Percentiles rank a stretch among this genome's conserved stretches.
phyloP scores from a whole-genome alignment of 2,888 invertebrate species.

The Leuctra nigra region DNA sequence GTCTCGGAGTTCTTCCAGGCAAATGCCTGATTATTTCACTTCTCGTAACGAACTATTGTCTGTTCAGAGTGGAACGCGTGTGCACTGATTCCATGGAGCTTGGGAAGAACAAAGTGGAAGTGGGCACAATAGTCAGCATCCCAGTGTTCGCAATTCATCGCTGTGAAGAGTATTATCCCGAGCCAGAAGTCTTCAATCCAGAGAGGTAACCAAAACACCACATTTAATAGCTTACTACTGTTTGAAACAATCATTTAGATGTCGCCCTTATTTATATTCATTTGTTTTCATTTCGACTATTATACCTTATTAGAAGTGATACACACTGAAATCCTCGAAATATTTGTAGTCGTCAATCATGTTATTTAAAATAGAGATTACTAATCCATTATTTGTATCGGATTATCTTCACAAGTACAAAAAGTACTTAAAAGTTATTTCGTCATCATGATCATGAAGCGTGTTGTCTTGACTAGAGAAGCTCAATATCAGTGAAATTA shows the following conservation, averaged over 20 bases:
- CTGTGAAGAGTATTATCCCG: slow-evolving; percentile 26
- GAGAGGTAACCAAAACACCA: slow-evolving; percentile 26
- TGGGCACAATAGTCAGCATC: slow-evolving; percentile 26
- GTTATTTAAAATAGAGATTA: neutral
- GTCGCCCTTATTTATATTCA: too few relatives aligned
- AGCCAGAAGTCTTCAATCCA: slow-evolving; percentile 29
- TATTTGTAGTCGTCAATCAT: too few relatives aligned
- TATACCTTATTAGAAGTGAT: neutral
- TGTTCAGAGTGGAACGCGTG: slow-evolving; percentile 27
- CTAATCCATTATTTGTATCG: too few relatives aligned
- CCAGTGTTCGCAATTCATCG: slow-evolving; percentile 29
- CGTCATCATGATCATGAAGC: too few relatives aligned
- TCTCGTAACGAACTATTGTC: neutral
- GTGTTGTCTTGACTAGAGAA: too few relatives aligned
- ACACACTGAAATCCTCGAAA: neutral
- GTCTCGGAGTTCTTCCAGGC: neutral
- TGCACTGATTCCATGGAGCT: slow-evolving; percentile 21
- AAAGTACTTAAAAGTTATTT: too few relatives aligned
- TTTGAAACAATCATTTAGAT: neutral
- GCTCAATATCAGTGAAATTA: neutral
- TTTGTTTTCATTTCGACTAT: too few relatives aligned
- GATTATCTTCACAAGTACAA: too few relatives aligned
- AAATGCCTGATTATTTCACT: too few relatives aligned
- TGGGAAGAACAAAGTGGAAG: slow-evolving; percentile 25
- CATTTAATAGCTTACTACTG: neutral